Conservation (phyloP, 1,140 invertebrate species). For the Latrodectus geometricus region DNA sequence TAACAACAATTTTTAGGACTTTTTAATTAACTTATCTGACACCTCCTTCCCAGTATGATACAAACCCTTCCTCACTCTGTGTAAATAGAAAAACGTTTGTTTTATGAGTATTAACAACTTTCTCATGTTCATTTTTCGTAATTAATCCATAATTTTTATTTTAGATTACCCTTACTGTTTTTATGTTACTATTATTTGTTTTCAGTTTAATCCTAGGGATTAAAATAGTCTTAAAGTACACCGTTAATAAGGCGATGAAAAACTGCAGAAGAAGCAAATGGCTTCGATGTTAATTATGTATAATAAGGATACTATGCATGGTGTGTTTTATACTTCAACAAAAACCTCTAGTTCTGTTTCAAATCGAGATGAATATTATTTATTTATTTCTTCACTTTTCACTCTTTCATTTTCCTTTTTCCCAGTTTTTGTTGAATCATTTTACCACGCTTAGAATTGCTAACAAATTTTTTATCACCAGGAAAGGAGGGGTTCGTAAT, state of each 20-base stretch:
- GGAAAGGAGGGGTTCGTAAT: background rate
- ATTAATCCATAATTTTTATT: slow-evolving; percentile 60
- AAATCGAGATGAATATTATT: slow-evolving; percentile 25
- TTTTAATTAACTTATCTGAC: slow-evolving; percentile 59
- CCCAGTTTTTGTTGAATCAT: background rate
- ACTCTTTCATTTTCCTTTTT: background rate
- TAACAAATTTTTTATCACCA: background rate
- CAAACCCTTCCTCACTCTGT: background rate
- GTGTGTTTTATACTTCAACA: slow-evolving; percentile 6
- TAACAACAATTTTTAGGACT: slow-evolving; percentile 46
- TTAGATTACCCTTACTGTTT: slow-evolving; percentile 31
- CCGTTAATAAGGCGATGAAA: slow-evolving; percentile 37
- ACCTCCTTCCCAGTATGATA: slow-evolving; percentile 11
- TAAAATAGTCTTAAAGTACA: slow-evolving; percentile 36
- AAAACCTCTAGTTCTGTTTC: slow-evolving; percentile 23
- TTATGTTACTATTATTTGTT: slow-evolving; percentile 16
- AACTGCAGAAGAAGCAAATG: slow-evolving; percentile 34
- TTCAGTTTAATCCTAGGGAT: slow-evolving; percentile 50
- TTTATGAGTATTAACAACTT: slow-evolving; percentile 39
- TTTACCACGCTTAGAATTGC: background rate
- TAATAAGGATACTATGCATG: slow-evolving; percentile 31
- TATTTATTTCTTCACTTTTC: background rate
- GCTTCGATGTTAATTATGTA: slow-evolving; percentile 27
- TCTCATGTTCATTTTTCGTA: slow-evolving; percentile 34
- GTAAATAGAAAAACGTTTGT: slow-evolving; percentile 21